phyloP scores from a whole-genome alignment of 1,140 invertebrate species.

The Scaptomyza pallida region DNA sequence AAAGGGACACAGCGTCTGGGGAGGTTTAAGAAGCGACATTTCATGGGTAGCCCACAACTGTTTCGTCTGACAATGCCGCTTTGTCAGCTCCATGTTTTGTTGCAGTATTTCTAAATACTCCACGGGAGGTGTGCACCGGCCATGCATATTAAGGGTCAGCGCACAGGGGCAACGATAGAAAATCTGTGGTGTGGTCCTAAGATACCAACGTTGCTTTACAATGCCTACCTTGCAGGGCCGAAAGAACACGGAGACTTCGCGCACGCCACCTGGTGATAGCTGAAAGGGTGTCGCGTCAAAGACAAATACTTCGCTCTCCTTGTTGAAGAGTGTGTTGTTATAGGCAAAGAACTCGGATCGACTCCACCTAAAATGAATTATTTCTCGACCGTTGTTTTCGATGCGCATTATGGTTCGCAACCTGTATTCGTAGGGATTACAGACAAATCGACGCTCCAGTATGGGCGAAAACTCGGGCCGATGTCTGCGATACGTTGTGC shows the following conservation, averaged over 20 bases:
- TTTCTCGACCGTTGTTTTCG: conserved; percentile 52
- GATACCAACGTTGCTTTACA: conserved; percentile 59
- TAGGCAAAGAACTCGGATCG: conserved; percentile 45
- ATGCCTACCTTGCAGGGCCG: conserved; percentile 51
- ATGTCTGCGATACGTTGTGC: conserved; percentile 28
- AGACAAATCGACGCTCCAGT: conserved; percentile 52
- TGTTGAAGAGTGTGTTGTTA: conserved; percentile 37
- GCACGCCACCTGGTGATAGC: conserved; percentile 31
- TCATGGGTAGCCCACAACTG: not conserved
- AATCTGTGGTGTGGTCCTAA: conserved; percentile 41
- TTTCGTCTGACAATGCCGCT: not conserved
- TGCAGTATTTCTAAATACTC: conserved; percentile 49
- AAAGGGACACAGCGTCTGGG: conserved; percentile 24
- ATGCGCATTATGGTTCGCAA: conserved; percentile 58
- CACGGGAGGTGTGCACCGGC: conserved; percentile 51
- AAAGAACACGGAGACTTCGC: conserved; percentile 46
- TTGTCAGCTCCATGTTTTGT: not conserved
- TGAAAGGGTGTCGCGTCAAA: conserved; percentile 47
- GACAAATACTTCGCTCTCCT: conserved; percentile 33
- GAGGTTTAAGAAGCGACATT: not conserved
- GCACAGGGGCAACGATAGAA: conserved; percentile 41
- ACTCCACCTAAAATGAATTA: conserved; percentile 48
- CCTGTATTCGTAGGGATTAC: conserved; percentile 56
- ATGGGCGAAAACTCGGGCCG: conserved; percentile 45
- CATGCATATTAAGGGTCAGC: conserved; percentile 56